phyloP scores from a whole-genome alignment of 1,140 invertebrate genomes.

The Halotydeus destructor region DNA sequence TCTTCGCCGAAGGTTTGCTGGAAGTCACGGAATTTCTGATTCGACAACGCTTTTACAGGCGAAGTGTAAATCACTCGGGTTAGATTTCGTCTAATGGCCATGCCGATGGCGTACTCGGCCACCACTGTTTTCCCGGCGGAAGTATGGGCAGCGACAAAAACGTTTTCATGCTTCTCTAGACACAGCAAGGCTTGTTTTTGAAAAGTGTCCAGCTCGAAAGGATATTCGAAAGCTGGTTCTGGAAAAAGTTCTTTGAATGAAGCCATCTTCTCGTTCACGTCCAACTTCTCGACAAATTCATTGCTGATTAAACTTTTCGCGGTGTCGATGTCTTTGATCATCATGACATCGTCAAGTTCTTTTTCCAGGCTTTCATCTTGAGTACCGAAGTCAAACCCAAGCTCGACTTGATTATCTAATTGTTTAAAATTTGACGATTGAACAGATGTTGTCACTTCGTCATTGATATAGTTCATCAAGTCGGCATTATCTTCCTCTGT shows the following conservation, averaged over 20 bases:
- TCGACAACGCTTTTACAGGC: constrained; percentile 95
- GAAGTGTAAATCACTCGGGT: constrained; percentile 83
- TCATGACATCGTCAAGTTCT: too few species aligned
- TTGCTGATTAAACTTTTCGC: too few species aligned
- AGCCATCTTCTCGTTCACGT: not conserved
- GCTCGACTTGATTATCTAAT: too few species aligned
- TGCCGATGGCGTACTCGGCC: constrained; percentile 86
- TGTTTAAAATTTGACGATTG: too few species aligned
- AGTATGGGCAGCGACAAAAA: constrained; percentile 96
- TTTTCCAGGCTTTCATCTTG: too few species aligned
- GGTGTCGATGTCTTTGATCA: too few species aligned
- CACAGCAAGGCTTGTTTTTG: constrained; percentile 88
- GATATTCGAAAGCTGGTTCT: constrained; percentile 10
- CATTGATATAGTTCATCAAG: too few species aligned
- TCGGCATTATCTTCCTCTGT: too few species aligned
- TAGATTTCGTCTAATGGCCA: constrained; percentile 35
- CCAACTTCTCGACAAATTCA: too few species aligned
- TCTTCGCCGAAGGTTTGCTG: constrained; percentile 34
- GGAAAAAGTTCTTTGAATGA: constrained; percentile 6
- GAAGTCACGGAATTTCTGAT: constrained; percentile 97
- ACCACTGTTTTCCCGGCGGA: constrained; percentile 98
- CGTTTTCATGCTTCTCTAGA: constrained; percentile 77
- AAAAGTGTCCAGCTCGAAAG: constrained; percentile 86
- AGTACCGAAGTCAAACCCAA: too few species aligned
- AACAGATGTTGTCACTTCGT: too few species aligned